Conservation (phyloP, 92 coral and sea anemone genomes). For the Pocillopora grandis region DNA sequence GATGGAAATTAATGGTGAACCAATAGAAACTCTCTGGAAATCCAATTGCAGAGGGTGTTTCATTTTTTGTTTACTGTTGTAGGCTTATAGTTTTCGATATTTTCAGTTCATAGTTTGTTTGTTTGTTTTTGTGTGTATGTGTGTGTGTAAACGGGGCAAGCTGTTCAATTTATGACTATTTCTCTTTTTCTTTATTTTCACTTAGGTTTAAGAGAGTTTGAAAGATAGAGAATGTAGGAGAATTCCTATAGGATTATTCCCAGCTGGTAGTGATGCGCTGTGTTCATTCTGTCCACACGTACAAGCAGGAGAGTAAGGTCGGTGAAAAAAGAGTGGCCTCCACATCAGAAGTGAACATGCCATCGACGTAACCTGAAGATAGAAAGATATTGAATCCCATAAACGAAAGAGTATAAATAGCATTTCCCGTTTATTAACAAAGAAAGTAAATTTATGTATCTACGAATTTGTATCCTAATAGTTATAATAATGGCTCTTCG, state of each 20-base stretch:
- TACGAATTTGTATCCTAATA: no score
- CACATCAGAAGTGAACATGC: neutral
- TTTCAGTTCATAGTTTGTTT: neutral
- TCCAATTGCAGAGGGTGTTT: no score
- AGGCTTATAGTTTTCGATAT: neutral
- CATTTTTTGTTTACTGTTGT: neutral
- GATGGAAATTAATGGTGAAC: neutral
- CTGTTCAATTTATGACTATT: neutral
- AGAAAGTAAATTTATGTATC: conserved; percentile 17
- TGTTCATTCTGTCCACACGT: neutral
- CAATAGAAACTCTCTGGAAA: no score
- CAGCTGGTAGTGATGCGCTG: neutral
- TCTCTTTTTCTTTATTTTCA: neutral
- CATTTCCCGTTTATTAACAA: conserved; percentile 26
- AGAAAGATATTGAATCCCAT: conserved; percentile 6
- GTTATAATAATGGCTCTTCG: no score
- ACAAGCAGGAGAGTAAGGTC: neutral
- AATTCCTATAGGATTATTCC: neutral
- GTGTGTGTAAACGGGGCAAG: neutral
- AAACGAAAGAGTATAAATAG: conserved; percentile 21
- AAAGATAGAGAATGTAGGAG: neutral
- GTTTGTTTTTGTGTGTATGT: neutral
- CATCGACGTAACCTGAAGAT: neutral
- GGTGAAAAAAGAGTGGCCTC: neutral
- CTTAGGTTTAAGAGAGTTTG: neutral